Percentiles rank a stretch among this genome's conserved stretches.
phyloP scores from a whole-genome alignment of 2,888 invertebrate genomes.

The Entomobrya multifasciata region DNA sequence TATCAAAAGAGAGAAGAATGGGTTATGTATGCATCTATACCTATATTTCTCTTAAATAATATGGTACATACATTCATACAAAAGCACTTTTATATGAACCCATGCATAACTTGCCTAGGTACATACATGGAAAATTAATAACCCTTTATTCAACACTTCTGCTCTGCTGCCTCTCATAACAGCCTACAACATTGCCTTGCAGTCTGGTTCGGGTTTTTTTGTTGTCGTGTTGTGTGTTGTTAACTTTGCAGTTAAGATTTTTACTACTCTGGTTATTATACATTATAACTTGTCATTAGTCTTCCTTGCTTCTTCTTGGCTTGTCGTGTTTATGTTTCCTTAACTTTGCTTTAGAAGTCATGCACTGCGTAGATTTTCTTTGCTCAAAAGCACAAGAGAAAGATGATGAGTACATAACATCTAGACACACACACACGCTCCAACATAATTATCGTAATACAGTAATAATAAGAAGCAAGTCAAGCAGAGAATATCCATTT shows the following conservation, averaged over 20 bases:
- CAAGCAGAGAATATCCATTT: constrained; percentile 57
- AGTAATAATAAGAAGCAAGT: constrained; percentile 19
- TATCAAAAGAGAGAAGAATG: constrained; percentile 12
- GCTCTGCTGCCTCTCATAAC: background rate
- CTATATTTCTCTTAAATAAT: constrained; percentile 6
- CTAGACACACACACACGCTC: background rate
- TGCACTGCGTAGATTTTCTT: constrained; percentile 30
- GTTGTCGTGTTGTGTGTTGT: constrained; percentile 8
- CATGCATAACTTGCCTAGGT: background rate
- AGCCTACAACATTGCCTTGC: constrained; percentile 53
- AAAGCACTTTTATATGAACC: too few relatives aligned
- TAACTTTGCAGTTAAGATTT: constrained; percentile 39
- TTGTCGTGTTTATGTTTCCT: too few relatives aligned
- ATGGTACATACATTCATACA: background rate
- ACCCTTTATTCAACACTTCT: constrained; percentile 28
- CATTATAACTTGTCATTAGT: background rate
- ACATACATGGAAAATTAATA: constrained; percentile 36
- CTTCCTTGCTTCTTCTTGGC: too few relatives aligned
- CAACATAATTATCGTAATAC: constrained; percentile 23
- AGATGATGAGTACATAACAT: background rate
- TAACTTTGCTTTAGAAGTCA: background rate
- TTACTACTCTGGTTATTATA: background rate
- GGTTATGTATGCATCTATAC: constrained; percentile 28
- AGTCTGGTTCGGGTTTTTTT: constrained; percentile 61
- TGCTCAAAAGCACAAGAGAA: background rate